Evolutionary conservation across 2,797 vertebrate species (phyloP).

Genomic region (Podargus strigoides): DNA sequence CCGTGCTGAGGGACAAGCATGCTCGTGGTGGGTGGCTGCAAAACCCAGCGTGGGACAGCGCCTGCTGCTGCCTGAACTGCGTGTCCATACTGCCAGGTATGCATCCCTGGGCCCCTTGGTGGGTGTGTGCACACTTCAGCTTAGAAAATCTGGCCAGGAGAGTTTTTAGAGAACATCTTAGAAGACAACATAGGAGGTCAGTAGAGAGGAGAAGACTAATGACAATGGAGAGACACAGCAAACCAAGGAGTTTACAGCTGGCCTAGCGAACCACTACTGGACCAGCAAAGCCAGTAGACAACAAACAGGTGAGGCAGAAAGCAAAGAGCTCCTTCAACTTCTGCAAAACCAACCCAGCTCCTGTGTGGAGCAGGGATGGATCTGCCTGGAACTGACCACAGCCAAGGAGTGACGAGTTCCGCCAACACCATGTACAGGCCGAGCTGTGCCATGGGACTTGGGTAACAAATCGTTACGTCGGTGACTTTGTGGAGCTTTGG

Average conservation of each 20-base stretch:
- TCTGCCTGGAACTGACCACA: neutral
- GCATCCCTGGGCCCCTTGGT: neutral
- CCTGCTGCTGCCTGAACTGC: neutral
- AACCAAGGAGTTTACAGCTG: constrained; percentile 13
- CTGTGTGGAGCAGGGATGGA: neutral
- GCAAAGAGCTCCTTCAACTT: constrained; percentile 24
- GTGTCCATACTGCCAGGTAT: fast-evolving
- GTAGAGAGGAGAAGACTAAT: constrained; percentile 46
- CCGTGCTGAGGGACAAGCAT: neutral
- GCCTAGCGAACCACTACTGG: constrained; percentile 26
- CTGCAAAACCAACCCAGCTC: neutral
- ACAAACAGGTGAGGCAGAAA: constrained; percentile 48
- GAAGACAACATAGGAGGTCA: constrained; percentile 9
- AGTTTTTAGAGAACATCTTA: constrained; percentile 35
- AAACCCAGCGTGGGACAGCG: neutral
- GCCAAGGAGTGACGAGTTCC: neutral
- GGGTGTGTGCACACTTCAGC: neutral
- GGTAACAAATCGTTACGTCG: neutral
- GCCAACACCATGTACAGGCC: neutral
- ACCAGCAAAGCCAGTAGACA: constrained; percentile 47
- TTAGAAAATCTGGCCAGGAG: constrained; percentile 47
- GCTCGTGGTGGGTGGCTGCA: neutral
- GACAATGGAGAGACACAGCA: constrained; percentile 54
- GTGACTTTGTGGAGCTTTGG: neutral
- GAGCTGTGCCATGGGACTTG: neutral